Percentiles rank a stretch among this genome's conserved stretches.
Conservation (phyloP, 2,797 vertebrate genomes). For the Chrysocyon brachyurus region DNA sequence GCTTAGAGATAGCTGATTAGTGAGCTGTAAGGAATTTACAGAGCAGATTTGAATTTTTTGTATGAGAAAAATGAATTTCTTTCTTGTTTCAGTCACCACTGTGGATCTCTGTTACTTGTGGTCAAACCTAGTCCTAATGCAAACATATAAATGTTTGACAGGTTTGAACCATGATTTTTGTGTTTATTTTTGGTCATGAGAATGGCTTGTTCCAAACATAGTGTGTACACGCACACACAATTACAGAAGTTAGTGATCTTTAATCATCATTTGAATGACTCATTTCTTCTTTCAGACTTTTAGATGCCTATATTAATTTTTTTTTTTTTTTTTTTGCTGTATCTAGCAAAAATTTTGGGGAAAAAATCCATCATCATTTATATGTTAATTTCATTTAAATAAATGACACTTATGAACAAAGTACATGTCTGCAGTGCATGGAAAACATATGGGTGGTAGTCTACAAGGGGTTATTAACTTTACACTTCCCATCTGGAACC, state of each 20-base stretch:
- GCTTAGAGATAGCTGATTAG: background rate
- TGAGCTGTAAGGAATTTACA: background rate
- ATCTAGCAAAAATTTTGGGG: slow-evolving; percentile 62
- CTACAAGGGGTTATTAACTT: slow-evolving; percentile 88
- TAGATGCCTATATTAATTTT: slow-evolving; percentile 32
- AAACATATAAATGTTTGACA: background rate
- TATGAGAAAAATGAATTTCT: background rate
- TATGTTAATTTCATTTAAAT: slow-evolving; percentile 86
- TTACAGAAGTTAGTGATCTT: background rate
- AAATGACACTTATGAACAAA: slow-evolving; percentile 86
- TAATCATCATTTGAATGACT: background rate
- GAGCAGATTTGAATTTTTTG: background rate
- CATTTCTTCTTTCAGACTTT: slow-evolving; percentile 25
- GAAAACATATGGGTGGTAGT: slow-evolving; percentile 87
- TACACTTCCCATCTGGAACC: slow-evolving; percentile 89
- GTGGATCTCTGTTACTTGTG: background rate
- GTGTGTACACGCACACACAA: background rate
- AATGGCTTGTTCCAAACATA: background rate
- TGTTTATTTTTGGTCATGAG: background rate
- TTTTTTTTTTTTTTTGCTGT: background rate
- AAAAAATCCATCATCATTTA: slow-evolving; percentile 85
- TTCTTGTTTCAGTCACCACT: background rate
- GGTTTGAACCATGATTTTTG: background rate
- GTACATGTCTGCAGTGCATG: slow-evolving; percentile 74
- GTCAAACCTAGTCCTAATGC: background rate